Conservation (phyloP, 1,140 invertebrate genomes). For the Agrypnia vestita region DNA sequence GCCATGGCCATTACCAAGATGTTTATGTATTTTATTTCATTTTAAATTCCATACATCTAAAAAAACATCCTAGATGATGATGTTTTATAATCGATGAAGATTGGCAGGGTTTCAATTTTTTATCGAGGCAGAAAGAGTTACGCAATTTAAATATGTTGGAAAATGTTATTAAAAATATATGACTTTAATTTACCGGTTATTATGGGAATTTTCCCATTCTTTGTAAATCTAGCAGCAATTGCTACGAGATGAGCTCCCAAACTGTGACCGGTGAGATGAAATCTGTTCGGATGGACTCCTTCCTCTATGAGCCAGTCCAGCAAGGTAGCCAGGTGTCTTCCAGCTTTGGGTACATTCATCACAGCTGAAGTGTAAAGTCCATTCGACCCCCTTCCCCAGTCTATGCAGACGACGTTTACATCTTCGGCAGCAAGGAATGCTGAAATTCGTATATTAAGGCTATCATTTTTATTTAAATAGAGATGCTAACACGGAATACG, state of each 20-base stretch:
- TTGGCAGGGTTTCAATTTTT: no score
- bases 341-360: slow-evolving; percentile 68
- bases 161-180: no score
- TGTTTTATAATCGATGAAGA: no score
- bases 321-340: slow-evolving; percentile 67
- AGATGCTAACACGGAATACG: no score
- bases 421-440: slow-evolving; percentile 64
- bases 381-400: slow-evolving; percentile 52
- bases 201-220: slow-evolving; percentile 34
- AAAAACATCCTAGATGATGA: no score
- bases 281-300: slow-evolving; percentile 64
- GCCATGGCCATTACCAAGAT: no score
- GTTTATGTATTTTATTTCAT: no score
- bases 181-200: slow-evolving; percentile 47
- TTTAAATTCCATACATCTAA: no score
- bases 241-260: slow-evolving; percentile 75
- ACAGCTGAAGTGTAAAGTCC: slow-evolving; percentile 67
- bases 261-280: slow-evolving; percentile 75
- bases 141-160: no score
- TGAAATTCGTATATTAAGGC: no score
- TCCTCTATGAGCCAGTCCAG: slow-evolving; percentile 67
- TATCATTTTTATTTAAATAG: no score
- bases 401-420: slow-evolving; percentile 60
- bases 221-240: slow-evolving; percentile 66
- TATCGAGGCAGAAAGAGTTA: no score